phyloP scores from a whole-genome alignment of 1,140 invertebrate species.

The Leptopilina clavipes region DNA sequence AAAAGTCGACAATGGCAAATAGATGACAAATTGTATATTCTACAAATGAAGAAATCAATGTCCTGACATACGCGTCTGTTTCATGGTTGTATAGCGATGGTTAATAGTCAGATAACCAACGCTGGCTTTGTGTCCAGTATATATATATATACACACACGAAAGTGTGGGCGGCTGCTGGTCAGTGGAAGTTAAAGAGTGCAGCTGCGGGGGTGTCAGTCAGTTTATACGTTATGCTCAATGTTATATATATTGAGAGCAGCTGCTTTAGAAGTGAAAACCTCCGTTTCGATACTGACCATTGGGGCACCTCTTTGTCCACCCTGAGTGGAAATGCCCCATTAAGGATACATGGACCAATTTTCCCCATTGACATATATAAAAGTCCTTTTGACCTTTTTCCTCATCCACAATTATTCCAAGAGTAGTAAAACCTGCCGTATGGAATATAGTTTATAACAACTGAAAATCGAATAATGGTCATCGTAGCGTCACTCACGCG shows the following conservation, averaged over 20 bases:
- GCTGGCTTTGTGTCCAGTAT: conserved; percentile 1
- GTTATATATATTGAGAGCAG: conserved; percentile 23
- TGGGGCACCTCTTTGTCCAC: conserved; percentile 18
- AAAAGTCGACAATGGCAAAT: neutral
- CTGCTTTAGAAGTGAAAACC: conserved; percentile 15
- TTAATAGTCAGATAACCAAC: conserved; percentile 23
- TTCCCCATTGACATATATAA: conserved; percentile 3
- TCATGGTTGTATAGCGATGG: neutral
- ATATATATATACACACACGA: neutral
- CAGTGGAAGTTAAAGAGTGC: conserved; percentile 32
- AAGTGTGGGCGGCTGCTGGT: conserved; percentile 30
- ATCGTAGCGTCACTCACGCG: conserved; percentile 17
- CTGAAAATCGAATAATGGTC: conserved; percentile 20
- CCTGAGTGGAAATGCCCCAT: conserved; percentile 23
- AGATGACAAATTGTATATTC: conserved; percentile 1
- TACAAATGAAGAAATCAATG: conserved; percentile 29
- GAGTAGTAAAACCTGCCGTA: conserved; percentile 27
- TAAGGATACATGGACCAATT: conserved; percentile 29
- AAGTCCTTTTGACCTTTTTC: conserved; percentile 25
- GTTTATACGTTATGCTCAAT: conserved; percentile 5
- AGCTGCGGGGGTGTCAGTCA: conserved; percentile 28
- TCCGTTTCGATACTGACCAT: neutral
- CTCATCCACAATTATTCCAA: neutral
- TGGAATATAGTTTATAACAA: conserved; percentile 22
- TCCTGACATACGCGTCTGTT: conserved; percentile 7